Evolutionary conservation across 1,140 invertebrate species (phyloP).

Genomic region (Bombyx mori): DNA sequence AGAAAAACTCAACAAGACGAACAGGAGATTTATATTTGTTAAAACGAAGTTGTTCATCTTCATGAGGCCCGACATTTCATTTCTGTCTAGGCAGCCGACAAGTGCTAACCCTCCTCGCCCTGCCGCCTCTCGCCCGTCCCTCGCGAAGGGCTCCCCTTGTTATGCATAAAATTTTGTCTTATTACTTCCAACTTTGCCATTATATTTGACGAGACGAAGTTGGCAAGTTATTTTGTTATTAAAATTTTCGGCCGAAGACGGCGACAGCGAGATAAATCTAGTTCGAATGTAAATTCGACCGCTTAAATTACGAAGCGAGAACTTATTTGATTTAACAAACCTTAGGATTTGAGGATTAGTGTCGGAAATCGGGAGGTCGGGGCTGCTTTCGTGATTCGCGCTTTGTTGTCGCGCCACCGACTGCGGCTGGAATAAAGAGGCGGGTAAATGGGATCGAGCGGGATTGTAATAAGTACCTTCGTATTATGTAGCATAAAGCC

Average conservation of each 20-base stretch:
- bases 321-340: conserved; percentile 64
- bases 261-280: conserved; percentile 38
- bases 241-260: conserved; percentile 58
- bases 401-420: conserved; percentile 11
- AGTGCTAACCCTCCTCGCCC: conserved; percentile 34
- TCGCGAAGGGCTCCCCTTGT: conserved; percentile 44
- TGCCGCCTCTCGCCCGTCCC: conserved; percentile 18
- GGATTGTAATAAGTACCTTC: conserved; percentile 17
- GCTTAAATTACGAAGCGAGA: conserved; percentile 61
- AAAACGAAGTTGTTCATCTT: conserved; percentile 61
- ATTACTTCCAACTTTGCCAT: conserved; percentile 67
- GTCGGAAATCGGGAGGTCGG: conserved; percentile 40
- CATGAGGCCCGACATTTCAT: conserved; percentile 61
- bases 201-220: conserved; percentile 64
- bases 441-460: conserved; percentile 30
- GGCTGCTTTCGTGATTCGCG: conserved; percentile 33
- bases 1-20: conserved; percentile 39
- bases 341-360: conserved; percentile 53
- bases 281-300: conserved; percentile 58
- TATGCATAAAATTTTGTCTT: conserved; percentile 70
- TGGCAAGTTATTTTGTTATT: conserved; percentile 69
- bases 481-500: conserved; percentile 7
- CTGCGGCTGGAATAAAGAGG: conserved; percentile 24
- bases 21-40: conserved; percentile 66
- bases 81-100: conserved; percentile 61